Percentiles rank a stretch among this genome's conserved stretches.
phyloP scores from a whole-genome alignment of 2,888 invertebrate genomes.

The Taphrorychus bicolor region DNA sequence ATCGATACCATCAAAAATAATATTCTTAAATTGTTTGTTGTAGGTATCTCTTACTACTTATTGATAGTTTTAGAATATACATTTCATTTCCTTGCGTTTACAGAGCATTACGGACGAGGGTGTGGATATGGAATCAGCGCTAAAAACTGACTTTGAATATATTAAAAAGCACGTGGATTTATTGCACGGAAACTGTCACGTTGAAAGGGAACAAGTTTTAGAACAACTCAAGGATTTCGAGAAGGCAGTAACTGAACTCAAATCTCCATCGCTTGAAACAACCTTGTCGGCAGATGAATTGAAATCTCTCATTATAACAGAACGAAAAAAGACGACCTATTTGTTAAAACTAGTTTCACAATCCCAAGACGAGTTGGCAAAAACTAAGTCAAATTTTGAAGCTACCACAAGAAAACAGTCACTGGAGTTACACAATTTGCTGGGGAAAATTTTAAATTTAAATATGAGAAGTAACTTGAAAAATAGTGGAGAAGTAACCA shows the following conservation, averaged over 20 bases:
- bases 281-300: neutral
- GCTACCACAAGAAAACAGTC: neutral
- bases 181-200: slow-evolving; percentile 29
- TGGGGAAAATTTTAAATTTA: slow-evolving; percentile 61
- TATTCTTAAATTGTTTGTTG: slow-evolving; percentile 22
- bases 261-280: neutral
- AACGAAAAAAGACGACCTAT: slow-evolving; percentile 1
- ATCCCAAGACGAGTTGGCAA: neutral
- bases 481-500: slow-evolving; percentile 59
- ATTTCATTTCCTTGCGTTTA: neutral
- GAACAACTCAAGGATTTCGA: slow-evolving; percentile 27
- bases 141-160: slow-evolving; percentile 18
- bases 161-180: slow-evolving; percentile 18
- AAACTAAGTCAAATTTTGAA: neutral
- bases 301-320: neutral
- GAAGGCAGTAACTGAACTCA: neutral
- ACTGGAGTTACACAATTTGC: slow-evolving; percentile 48
- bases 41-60: slow-evolving; percentile 9
- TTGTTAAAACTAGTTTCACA: slow-evolving; percentile 3
- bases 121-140: neutral
- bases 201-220: slow-evolving; percentile 42
- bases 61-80: neutral
- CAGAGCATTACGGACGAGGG: slow-evolving; percentile 12
- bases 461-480: slow-evolving; percentile 60
- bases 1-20: slow-evolving; percentile 19